Percentiles rank a stretch among this genome's conserved stretches.
These are phyloP conservation scores for Pollenia labialis DNA, from an alignment of 2,888 invertebrate species.

Conservation along the genomic window DNA sequence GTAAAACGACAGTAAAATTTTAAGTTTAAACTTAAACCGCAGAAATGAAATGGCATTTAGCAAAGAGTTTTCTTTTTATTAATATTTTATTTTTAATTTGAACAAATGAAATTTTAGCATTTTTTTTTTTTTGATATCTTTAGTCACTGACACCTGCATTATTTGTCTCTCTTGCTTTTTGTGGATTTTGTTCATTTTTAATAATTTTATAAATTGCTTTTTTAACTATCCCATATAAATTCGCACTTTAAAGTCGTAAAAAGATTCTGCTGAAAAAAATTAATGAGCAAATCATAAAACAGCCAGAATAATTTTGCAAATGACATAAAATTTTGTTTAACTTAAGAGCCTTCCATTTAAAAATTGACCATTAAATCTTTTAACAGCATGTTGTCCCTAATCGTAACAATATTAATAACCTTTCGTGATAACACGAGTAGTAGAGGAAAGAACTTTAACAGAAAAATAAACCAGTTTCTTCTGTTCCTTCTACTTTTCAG, in stretches of 20 bases:
- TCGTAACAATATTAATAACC: constrained; percentile 68
- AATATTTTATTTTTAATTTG: not conserved
- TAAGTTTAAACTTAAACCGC: too few relatives aligned
- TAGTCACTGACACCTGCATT: constrained; percentile 40
- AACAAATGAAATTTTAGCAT: not conserved
- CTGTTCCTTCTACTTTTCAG: constrained; percentile 3
- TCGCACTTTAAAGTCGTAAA: constrained; percentile 63
- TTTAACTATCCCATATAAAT: constrained; percentile 55
- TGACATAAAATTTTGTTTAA: constrained; percentile 16
- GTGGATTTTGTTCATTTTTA: not conserved
- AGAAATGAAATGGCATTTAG: too few relatives aligned
- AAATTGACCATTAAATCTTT: constrained; percentile 50
- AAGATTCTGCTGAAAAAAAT: constrained; percentile 30
- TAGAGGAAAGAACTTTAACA: not conserved
- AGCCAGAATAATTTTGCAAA: constrained; percentile 17
- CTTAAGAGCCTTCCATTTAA: not conserved
- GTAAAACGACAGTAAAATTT: too few relatives aligned
- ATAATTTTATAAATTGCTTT: constrained; percentile 47
- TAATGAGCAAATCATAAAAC: constrained; percentile 22
- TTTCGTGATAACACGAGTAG: constrained; percentile 23
- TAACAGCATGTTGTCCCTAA: constrained; percentile 62
- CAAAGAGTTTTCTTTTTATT: too few relatives aligned
- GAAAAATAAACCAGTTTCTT: not conserved
- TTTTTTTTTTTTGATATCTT: not conserved
- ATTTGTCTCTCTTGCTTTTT: not conserved